Evolutionary conservation across 2,888 invertebrate species (phyloP).

Genomic region (Drosophila cyrtoloma): DNA sequence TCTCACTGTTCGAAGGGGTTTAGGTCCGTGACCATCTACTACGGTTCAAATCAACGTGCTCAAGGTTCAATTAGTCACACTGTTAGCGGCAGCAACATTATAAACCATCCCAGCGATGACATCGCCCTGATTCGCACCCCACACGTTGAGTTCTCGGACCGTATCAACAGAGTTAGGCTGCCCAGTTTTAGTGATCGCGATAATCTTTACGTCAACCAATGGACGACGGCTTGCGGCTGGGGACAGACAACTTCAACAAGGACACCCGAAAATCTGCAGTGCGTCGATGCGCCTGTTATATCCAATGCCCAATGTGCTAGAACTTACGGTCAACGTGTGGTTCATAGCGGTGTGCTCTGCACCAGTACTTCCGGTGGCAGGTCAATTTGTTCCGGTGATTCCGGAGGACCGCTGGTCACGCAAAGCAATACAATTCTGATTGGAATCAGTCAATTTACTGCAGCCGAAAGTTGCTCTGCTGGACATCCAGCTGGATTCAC

Average conservation of each 20-base stretch:
- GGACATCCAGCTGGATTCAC: conserved; percentile 45
- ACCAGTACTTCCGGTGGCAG: conserved; percentile 30
- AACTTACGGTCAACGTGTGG: conserved; percentile 70
- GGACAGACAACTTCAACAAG: conserved; percentile 43
- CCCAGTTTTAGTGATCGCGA: conserved; percentile 11
- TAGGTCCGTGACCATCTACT: conserved; percentile 55
- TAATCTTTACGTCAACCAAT: conserved; percentile 19
- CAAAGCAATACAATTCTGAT: conserved; percentile 22
- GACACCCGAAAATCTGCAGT: conserved; percentile 70
- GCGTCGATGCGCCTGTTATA: conserved; percentile 63
- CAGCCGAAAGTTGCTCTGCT: conserved; percentile 17
- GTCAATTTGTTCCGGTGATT: conserved; percentile 45
- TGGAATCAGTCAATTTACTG: conserved; percentile 42
- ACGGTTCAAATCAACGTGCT: conserved; percentile 66
- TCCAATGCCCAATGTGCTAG: conserved; percentile 81
- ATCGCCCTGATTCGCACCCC: conserved; percentile 59
- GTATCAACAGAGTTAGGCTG: conserved; percentile 18
- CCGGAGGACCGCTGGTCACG: conserved; percentile 45
- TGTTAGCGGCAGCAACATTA: conserved; percentile 44
- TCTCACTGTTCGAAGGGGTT: conserved; percentile 30
- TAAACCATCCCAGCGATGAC: conserved; percentile 50
- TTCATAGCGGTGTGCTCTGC: conserved; percentile 36
- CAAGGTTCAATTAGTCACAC: conserved; percentile 43
- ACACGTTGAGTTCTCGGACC: conserved; percentile 18
- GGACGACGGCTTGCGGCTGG: conserved; percentile 48